phyloP scores from a whole-genome alignment of 2,113 vertebrate species.

The Melanotaenia duboulayi region DNA sequence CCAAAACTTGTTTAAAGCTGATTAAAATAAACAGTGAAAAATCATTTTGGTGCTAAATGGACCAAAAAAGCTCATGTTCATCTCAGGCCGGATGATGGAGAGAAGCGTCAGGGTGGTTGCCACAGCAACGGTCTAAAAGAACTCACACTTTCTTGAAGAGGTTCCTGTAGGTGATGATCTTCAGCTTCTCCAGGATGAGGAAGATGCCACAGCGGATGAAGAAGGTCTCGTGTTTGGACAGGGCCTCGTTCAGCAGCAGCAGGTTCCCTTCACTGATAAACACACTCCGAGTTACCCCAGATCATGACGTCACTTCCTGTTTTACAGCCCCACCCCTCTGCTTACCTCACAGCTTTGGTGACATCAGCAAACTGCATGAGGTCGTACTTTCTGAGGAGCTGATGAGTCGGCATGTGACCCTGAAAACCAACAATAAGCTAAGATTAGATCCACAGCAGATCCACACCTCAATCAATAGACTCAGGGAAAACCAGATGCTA shows the following conservation, averaged over 20 bases:
- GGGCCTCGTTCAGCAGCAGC: slow-evolving; percentile 90
- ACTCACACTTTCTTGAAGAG: slow-evolving; percentile 99
- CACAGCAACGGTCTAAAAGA: too few relatives aligned
- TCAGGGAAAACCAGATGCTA: too few relatives aligned
- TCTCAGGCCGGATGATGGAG: too few relatives aligned
- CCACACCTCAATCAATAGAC: too few relatives aligned
- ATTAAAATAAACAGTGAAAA: too few relatives aligned
- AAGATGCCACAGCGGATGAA: slow-evolving; percentile 99
- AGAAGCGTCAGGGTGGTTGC: too few relatives aligned
- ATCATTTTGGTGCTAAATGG: too few relatives aligned
- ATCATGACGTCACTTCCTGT: slow-evolving; percentile 25
- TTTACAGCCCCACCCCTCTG: not conserved
- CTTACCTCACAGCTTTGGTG: slow-evolving; percentile 92
- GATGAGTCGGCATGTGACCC: slow-evolving; percentile 96
- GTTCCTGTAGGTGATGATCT: slow-evolving; percentile 97
- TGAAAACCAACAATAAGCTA: slow-evolving; percentile 59
- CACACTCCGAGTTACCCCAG: not conserved
- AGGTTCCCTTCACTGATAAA: slow-evolving; percentile 92
- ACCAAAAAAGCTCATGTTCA: too few relatives aligned
- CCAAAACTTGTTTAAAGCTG: too few relatives aligned
- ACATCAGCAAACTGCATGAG: slow-evolving; percentile 97
- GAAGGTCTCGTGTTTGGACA: slow-evolving; percentile 94
- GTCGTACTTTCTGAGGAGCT: slow-evolving; percentile 94
- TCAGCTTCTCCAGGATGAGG: slow-evolving; percentile 97
- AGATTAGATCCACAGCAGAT: not conserved